phyloP scores from a whole-genome alignment of 2,888 invertebrate genomes.

The Zygothrica quintamaculata region DNA sequence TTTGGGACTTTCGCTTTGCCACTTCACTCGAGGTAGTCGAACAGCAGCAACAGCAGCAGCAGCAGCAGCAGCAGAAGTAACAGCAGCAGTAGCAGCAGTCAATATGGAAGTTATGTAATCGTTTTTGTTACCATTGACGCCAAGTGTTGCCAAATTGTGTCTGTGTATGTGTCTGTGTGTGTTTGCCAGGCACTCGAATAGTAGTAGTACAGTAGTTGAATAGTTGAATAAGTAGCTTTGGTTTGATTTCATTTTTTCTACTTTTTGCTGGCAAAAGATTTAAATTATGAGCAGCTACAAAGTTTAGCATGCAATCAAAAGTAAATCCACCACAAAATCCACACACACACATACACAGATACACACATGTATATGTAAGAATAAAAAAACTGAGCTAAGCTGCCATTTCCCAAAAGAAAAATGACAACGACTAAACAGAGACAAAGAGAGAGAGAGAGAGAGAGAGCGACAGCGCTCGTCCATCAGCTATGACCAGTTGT shows the following conservation, averaged over 20 bases:
- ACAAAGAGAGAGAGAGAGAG: too few species aligned
- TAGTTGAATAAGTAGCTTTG: slow-evolving; percentile 14
- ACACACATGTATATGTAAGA: slow-evolving; percentile 16
- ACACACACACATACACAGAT: slow-evolving; percentile 4
- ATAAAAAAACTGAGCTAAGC: slow-evolving; percentile 47
- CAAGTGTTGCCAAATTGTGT: slow-evolving; percentile 61
- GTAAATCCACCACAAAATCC: slow-evolving; percentile 39
- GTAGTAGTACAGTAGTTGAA: slow-evolving; percentile 26
- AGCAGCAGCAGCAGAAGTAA: too few species aligned
- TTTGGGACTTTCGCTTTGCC: slow-evolving; percentile 60
- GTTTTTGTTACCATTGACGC: slow-evolving; percentile 69
- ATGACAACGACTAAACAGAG: slow-evolving; percentile 48
- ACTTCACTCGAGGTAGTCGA: slow-evolving; percentile 41
- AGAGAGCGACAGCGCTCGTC: slow-evolving; percentile 45
- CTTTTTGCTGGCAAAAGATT: slow-evolving; percentile 23
- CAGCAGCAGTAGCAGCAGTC: too few species aligned
- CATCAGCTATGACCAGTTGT: slow-evolving; percentile 39
- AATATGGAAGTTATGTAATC: slow-evolving; percentile 62
- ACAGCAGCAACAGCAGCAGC: too few species aligned
- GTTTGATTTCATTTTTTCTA: too few species aligned
- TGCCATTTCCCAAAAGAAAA: slow-evolving; percentile 42
- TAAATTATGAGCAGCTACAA: slow-evolving; percentile 46
- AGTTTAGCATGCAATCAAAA: slow-evolving; percentile 45
- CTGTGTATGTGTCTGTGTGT: slow-evolving; percentile 10
- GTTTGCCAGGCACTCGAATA: slow-evolving; percentile 62